Base-by-base conservation (phyloP, 2,113 vertebrate genomes). In the Nycticryphes semicollaris region DNA sequence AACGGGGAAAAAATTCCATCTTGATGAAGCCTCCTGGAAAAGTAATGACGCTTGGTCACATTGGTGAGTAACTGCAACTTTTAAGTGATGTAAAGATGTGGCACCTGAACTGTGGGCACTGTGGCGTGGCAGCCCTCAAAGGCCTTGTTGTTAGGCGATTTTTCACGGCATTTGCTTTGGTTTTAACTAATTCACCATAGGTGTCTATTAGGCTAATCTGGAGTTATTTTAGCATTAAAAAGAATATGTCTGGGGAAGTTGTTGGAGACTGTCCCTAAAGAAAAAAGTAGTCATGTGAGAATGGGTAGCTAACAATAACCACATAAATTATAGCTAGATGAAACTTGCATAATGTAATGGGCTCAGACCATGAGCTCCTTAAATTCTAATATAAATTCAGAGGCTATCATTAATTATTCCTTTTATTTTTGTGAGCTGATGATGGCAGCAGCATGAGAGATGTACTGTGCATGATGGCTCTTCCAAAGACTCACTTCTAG, bases 331-430 rank as follows among this genome's bases (percentile, higher is more conserved):
- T 0, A 51, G 10, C 39, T 37, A 14, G 12, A 30, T 21, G 8
- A 48, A 48, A 78, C 54, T 78, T 28, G 50, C 23, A 15, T 57
- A 48, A 53, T 27, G 22, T 25, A 56, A n/a, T 7, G 9, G 77
- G 41, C 66, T 89, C 62, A 83, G 80, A 21, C 37, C 47, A 35
- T 0, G 10, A 64, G 33, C 54, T 75, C 47, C 47, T 80, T 43
- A 43, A 68, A 78, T 84, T 86, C 79, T 84, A 74, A 84, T 56
- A 27, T 77, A 54, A 94, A 94, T 92, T 67, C 92, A 7, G 25
- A 74, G 28, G 15, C 20, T 88, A 16, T 87, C 60, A n/a, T 80
- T 95, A 96, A 60, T 96, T 86, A 95, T 78, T 90, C 75, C 72
- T 6, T 15, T 51, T 95, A 63, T 93, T 94, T 90, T 47, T 23